These are phyloP conservation scores for Coturnix japonica DNA, from an alignment of 2,113 vertebrate genomes.

Conservation along the genomic window DNA sequence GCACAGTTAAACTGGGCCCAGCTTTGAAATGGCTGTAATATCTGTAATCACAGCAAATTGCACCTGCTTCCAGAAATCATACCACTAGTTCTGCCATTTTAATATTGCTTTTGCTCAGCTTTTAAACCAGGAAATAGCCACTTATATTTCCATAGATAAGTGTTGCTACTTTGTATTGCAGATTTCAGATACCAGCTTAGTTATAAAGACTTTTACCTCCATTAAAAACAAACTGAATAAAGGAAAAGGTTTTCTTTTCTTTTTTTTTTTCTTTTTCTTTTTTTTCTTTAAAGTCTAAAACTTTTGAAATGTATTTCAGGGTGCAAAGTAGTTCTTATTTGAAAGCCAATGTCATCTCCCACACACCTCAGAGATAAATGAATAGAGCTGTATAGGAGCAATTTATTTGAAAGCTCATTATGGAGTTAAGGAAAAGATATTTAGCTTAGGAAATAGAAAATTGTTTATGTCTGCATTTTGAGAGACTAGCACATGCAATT, in stretches of 20 bases:
- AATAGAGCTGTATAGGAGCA: neutral
- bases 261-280: no score
- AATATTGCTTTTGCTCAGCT: neutral
- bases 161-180: neutral
- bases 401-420: neutral
- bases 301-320: neutral
- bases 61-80: neutral
- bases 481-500: neutral
- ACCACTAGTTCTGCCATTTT: neutral
- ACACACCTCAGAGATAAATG: neutral
- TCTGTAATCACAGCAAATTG: slow-evolving; percentile 9
- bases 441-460: neutral
- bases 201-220: neutral
- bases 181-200: neutral
- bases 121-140: neutral
- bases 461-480: neutral
- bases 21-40: slow-evolving; percentile 7
- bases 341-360: neutral
- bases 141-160: neutral
- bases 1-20: neutral
- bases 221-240: neutral
- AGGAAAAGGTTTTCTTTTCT: no score
- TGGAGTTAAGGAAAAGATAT: neutral
- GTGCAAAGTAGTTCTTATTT: neutral
- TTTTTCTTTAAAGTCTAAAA: neutral